These are phyloP conservation scores for Drepana arcuata DNA, from an alignment of 1,140 invertebrate species.

Conservation along the genomic window DNA sequence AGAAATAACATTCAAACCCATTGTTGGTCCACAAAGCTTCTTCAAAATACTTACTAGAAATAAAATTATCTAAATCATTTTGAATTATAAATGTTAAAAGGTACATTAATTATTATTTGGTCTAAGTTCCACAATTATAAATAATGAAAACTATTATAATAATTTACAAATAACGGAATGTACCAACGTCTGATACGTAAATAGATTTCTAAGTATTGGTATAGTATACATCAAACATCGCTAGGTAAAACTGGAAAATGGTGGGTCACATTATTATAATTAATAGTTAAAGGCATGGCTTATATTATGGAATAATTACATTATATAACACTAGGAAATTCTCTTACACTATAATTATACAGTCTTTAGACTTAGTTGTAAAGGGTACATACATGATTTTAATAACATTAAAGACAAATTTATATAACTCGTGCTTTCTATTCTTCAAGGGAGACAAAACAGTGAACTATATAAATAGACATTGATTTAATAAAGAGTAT, in stretches of 20 bases:
- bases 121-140: conserved; percentile 70
- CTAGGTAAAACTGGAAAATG: conserved; percentile 68
- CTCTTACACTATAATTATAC: conserved; percentile 62
- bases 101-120: conserved; percentile 72
- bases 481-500: conserved; percentile 47
- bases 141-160: conserved; percentile 57
- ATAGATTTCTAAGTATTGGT: conserved; percentile 41
- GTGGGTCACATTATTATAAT: conserved; percentile 60
- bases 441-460: conserved; percentile 64
- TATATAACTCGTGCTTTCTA: conserved; percentile 63
- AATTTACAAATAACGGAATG: conserved; percentile 69
- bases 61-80: conserved; percentile 42
- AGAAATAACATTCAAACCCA: conserved; percentile 52
- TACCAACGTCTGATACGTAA: conserved; percentile 50
- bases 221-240: conserved; percentile 43
- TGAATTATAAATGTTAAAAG: conserved; percentile 62
- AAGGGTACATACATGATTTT: conserved; percentile 56
- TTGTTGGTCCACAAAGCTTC: conserved; percentile 67
- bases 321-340: conserved; percentile 63
- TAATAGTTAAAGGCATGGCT: conserved; percentile 60
- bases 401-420: conserved; percentile 41
- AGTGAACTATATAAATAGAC: conserved; percentile 62
- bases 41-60: conserved; percentile 46
- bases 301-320: conserved; percentile 53
- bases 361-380: conserved; percentile 68